Evolutionary conservation across 2,888 invertebrate species (phyloP), one percentile per base, ranked within the genome.

Genomic region (Orthosia incerta): DNA sequence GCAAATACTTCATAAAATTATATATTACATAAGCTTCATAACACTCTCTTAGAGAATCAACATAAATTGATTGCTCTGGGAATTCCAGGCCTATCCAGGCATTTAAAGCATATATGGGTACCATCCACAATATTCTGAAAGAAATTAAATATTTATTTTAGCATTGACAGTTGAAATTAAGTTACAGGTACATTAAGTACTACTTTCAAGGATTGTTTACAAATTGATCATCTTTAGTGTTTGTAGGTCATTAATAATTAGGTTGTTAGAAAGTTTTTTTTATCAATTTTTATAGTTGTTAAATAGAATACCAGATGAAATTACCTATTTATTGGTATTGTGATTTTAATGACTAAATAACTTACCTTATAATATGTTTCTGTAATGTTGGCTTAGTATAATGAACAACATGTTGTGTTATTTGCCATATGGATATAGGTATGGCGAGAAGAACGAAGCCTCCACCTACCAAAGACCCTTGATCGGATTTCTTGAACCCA

Each of bases 11-110:
- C 99, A 99, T 99, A 91, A 99, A 99, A 96, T 99, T 99, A 93
- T 99, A 99, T 89, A 99, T 99, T 4, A 99, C 99, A 96, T 99
- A 99, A 1, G 99, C 99, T 95, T 99, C 99, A 91, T 99, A 99
- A 92, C 99, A 99, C 96, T 99, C 99, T 92, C 99, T 97, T 67
- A 98, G 94, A 86, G 99, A 98, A 93, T 99, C 99, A 90, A 99
- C 97, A 92, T 99, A 99, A 84, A 99, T 99, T 56, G 99, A 98
- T 87, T 98, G 97, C 84, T 98, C 97, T 0, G 99, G 99, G 92
- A 98, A 99, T 67, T 98, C 97, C 79, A 99, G 95, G 4, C 99
- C 99, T 87, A 99, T 97, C 98, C 98, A 99, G 84, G 99, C 99
- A 97, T 99, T 99, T 13, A 98, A 94, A 56, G 99, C 99, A 97